Conservation (phyloP, 1,140 invertebrate genomes). For the Chironomus striatipennis region DNA sequence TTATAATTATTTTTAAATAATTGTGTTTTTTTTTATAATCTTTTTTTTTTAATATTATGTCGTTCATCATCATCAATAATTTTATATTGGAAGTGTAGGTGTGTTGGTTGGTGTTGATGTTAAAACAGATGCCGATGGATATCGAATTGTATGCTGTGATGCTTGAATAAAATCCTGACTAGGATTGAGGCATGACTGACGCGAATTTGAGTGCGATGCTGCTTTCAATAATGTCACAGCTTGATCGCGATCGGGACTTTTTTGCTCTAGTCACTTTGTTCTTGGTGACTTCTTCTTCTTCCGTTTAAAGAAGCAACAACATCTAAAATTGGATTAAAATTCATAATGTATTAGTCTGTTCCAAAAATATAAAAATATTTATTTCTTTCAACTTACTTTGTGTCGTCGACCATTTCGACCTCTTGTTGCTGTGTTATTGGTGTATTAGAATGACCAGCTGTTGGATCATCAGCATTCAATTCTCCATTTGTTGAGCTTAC, state of each 20-base stretch:
- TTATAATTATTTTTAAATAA: neutral
- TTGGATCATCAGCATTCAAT: conserved; percentile 88
- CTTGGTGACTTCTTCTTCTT: conserved; percentile 83
- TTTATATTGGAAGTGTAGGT: conserved; percentile 43
- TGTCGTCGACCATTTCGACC: conserved; percentile 85
- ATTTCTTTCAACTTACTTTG: conserved; percentile 60
- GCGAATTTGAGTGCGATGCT: conserved; percentile 57
- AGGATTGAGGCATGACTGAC: conserved; percentile 51
- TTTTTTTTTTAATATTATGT: neutral
- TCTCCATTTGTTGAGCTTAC: conserved; percentile 96
- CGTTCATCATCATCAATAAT: neutral
- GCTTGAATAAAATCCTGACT: conserved; percentile 42
- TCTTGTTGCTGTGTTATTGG: conserved; percentile 87
- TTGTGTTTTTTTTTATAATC: neutral
- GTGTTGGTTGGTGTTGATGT: conserved; percentile 42
- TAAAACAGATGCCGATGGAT: conserved; percentile 42
- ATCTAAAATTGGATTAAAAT: conserved; percentile 54
- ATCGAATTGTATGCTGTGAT: conserved; percentile 42
- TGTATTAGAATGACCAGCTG: conserved; percentile 91
- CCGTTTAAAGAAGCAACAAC: conserved; percentile 93
- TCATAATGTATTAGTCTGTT: conserved; percentile 31
- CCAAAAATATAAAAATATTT: neutral
- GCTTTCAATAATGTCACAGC: conserved; percentile 55
- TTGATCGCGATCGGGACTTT: conserved; percentile 50
- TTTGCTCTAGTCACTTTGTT: conserved; percentile 43